phyloP scores from a whole-genome alignment of 1,140 invertebrate species.

The Bathynomus jamesi region DNA sequence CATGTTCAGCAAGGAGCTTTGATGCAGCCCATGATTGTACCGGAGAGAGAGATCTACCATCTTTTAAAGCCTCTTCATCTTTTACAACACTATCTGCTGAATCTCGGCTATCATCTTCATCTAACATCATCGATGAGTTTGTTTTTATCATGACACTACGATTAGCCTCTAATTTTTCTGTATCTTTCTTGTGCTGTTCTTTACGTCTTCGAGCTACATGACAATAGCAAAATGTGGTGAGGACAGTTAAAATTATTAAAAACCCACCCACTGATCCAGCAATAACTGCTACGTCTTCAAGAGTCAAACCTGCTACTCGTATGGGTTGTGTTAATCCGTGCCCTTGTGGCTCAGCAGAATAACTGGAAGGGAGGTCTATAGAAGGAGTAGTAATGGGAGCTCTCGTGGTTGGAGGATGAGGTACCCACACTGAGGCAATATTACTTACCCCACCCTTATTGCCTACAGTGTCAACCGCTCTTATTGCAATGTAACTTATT shows the following conservation, averaged over 20 bases:
- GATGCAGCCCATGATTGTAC: conserved; percentile 54
- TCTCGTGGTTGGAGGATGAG: conserved; percentile 38
- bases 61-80: conserved; percentile 17
- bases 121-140: conserved; percentile 30
- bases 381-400: conserved; percentile 24
- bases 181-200: conserved; percentile 29
- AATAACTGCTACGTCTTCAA: conserved; percentile 35
- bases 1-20: conserved; percentile 53
- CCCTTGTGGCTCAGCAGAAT: conserved; percentile 20
- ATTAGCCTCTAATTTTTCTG: conserved; percentile 28
- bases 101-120: conserved; percentile 34
- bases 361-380: conserved; percentile 19
- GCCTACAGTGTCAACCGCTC: conserved; percentile 45
- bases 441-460: conserved; percentile 51
- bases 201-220: conserved; percentile 28
- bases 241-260: conserved; percentile 28
- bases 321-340: conserved; percentile 30
- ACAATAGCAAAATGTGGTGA: conserved; percentile 29
- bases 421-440: conserved; percentile 48
- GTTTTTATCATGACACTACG: conserved; percentile 33
- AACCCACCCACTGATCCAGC: conserved; percentile 30
- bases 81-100: conserved; percentile 30
- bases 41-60: conserved; percentile 47
- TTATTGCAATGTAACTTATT: conserved; percentile 47
- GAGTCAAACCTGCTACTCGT: conserved; percentile 29